Evolutionary conservation across 2,797 vertebrate genomes (phyloP).

Genomic region (Galago senegalensis): DNA sequence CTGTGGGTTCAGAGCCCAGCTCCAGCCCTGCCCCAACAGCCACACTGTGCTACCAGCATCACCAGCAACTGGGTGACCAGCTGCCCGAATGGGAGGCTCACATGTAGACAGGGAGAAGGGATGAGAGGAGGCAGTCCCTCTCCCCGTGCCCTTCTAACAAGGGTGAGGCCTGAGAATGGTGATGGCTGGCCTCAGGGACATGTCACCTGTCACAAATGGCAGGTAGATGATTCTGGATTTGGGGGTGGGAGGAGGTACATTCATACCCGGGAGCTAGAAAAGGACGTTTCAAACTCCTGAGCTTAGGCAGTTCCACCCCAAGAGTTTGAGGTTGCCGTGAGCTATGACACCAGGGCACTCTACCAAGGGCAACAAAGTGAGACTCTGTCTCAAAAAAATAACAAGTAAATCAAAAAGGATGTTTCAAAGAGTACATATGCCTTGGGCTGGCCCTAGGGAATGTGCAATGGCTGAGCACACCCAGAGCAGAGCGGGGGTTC

Average conservation of each 20-base stretch:
- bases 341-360: too few relatives aligned
- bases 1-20: background rate
- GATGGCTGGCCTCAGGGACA: background rate
- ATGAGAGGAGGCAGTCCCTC: background rate
- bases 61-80: background rate
- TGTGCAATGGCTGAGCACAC: accelerated
- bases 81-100: background rate
- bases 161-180: background rate
- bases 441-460: accelerated
- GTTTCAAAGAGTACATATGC: background rate
- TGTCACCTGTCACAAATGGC: background rate
- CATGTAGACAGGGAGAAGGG: background rate
- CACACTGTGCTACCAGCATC: accelerated
- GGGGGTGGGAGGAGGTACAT: background rate
- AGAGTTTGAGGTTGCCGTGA: too few relatives aligned
- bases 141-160: background rate
- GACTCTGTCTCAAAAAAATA: too few relatives aligned
- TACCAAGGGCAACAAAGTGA: too few relatives aligned
- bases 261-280: background rate
- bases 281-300: background rate
- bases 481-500: accelerated
- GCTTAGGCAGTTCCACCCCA: too few relatives aligned
- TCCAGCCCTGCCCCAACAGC: background rate
- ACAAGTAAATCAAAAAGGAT: too few relatives aligned
- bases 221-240: background rate